Evolutionary conservation across 2,888 invertebrate species (phyloP), one percentile per base, ranked within the genome.

Genomic region (Trichogramma evanescens): DNA sequence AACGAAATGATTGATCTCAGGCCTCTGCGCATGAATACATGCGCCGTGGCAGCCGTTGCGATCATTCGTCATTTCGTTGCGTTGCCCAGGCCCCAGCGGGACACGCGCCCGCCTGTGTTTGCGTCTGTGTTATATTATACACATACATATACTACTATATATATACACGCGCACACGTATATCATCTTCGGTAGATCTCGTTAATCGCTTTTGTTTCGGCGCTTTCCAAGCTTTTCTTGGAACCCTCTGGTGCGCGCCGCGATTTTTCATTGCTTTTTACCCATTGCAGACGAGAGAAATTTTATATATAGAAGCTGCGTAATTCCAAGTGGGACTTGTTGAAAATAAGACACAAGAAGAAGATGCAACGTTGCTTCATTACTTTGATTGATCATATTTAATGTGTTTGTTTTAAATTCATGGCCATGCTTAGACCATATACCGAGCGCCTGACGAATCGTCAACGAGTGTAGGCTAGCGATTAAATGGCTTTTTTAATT

Each of bases 151-250:
- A 54, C 42, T 26, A 26, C 26, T 26, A 26, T 26, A 13, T 26
- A 13, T 13, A 26, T 26, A 26, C 26, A 26, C 26, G 26, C 26
- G 26, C 26, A 2, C 26, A 26, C 26, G 26, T 26, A 26, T 26
- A 52, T 52, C 55, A 45, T 26, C 41, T 10, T 13, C 39, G 44
- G 50, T 45, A 48, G 48, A 55, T 53, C 62, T 62, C 62, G 62
- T 62, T 53, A 62, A 62, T 62, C 58, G 56, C 58, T 56, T 62
- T 62, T 62, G 58, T 62, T 62, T 62, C 58, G 51, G 52, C 26
- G 26, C 26, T 26, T 26, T 26, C 26, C 26, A 26, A 26, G 26
- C 26, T 26, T 26, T 26, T 26, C 26, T 26, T 26, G 26, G 26
- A 26, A 26, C 26, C 26, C 26, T 26, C 26, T 26, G 26, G 26